Base-by-base conservation (phyloP, 64 coral and sea anemone species). In the Dendrophyllia cribrosa region DNA sequence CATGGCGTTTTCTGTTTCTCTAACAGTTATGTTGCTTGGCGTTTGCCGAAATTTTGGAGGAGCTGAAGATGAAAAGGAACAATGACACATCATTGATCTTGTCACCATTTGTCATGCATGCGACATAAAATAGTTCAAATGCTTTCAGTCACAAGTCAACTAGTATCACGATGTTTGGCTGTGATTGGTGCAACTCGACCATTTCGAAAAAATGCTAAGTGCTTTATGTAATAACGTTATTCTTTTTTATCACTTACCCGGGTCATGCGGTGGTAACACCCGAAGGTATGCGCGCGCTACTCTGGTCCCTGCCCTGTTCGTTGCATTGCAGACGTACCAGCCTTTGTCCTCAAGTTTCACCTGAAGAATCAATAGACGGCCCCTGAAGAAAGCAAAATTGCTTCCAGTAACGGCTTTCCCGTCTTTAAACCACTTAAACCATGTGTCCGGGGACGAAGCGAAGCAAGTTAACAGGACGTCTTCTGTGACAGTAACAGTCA, bases 341-440 rank as follows among this genome's bases (percentile, higher is more conserved):
- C 95, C 95, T 74, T 86, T 66, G 51, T 97, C 76, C 21, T 62
- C 74, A 58, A 59, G 86, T 59, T 86, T 61, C 16, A 48, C 82
- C 21, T 11, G 16, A 12, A 61, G 11, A 70, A 97, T 87, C 4
- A 94, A 1, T 4, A 97, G 45, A 25, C 91, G 91, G 5, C 11
- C 79, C 17, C 46, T 2, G 3, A 16, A 9, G 0, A 77, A 13
- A 21, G 53, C 50, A 74, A 76, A 86, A 21, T 25, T 45, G 12
- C 11, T 16, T 26, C 61, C 75, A n/a, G 14, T 15, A 5, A 97
- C 62, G 9, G 23, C 58, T 34, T 50, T 78, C n/a, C 88, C 92
- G 58, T 97, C 86, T 77, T 94, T 97, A 68, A 74, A 75, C 95
- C 95, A 94, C 5, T 62, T 87, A 52, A 97, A 84, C 7, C 16